Percentiles rank a stretch among this genome's conserved stretches.
These are phyloP conservation scores for Phrynocephalus versicolor DNA, from an alignment of 2,113 vertebrate genomes.

Conservation along the genomic window DNA sequence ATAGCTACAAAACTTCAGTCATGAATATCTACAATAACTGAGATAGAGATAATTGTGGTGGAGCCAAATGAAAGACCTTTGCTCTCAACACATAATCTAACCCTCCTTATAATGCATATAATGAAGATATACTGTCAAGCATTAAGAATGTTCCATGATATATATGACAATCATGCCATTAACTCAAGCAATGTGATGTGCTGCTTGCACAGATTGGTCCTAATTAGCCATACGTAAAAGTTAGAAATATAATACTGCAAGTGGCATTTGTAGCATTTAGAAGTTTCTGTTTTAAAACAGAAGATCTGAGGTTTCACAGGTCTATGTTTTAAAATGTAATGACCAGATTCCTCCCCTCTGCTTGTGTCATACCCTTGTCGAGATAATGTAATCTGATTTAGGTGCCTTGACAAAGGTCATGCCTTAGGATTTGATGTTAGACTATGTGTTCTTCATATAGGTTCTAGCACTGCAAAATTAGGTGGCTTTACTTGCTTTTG, in stretches of 20 bases:
- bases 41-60: slow-evolving; percentile 50
- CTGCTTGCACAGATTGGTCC: slow-evolving; percentile 15
- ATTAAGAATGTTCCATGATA: slow-evolving; percentile 45
- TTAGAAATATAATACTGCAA: slow-evolving; percentile 19
- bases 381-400: background rate
- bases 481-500: slow-evolving; percentile 59
- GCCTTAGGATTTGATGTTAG: slow-evolving; percentile 1
- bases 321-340: background rate
- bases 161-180: slow-evolving; percentile 23
- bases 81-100: slow-evolving; percentile 61
- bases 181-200: background rate
- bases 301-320: slow-evolving; percentile 49
- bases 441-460: slow-evolving; percentile 12
- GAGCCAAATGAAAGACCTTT: slow-evolving; percentile 53
- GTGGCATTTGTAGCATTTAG: slow-evolving; percentile 54
- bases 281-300: slow-evolving; percentile 54
- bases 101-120: slow-evolving; percentile 33
- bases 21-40: slow-evolving; percentile 53
- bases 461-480: slow-evolving; percentile 19
- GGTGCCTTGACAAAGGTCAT: background rate
- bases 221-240: slow-evolving; percentile 10
- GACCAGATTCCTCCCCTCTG: background rate
- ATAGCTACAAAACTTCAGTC: slow-evolving; percentile 30
- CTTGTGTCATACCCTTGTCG: background rate
- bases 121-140: slow-evolving; percentile 30